A percentile compares a stretch with the other conserved stretches of the same genome.
Conservation (phyloP, 2,888 invertebrate species). For the Sphecodes monilicornis region DNA sequence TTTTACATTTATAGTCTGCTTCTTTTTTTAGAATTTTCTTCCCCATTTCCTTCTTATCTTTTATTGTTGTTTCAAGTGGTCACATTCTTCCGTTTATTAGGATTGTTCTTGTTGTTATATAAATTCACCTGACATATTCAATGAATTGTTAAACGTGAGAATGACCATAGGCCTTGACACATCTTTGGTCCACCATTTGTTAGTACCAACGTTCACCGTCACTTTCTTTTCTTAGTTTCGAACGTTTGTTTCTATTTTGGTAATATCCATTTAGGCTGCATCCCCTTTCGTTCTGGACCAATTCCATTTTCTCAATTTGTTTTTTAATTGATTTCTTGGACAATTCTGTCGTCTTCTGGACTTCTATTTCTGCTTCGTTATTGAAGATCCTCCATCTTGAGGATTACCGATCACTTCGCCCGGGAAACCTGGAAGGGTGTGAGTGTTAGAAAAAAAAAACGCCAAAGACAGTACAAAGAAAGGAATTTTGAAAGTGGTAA, state of each 20-base stretch:
- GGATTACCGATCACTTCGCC: background rate
- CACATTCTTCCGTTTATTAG: background rate
- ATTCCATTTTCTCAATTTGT: background rate
- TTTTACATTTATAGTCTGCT: background rate
- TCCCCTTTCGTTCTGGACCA: background rate
- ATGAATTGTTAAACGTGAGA: background rate
- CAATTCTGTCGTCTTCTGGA: background rate
- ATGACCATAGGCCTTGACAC: background rate
- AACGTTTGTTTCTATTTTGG: background rate
- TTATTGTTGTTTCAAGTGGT: background rate
- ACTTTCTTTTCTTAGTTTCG: background rate
- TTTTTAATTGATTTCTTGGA: background rate
- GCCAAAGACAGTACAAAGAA: constrained; percentile 30
- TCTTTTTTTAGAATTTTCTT: background rate
- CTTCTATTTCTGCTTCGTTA: too few relatives aligned
- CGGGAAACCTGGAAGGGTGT: constrained; percentile 80
- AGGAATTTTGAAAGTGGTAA: constrained; percentile 18
- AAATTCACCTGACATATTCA: background rate
- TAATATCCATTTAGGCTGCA: background rate
- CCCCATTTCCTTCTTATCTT: background rate
- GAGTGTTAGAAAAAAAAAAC: constrained; percentile 80
- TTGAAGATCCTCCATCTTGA: background rate
- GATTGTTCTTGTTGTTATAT: background rate
- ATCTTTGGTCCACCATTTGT: background rate
- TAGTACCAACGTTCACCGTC: background rate